Conservation (phyloP, 2,888 invertebrate species). For the Phasia obesa region DNA sequence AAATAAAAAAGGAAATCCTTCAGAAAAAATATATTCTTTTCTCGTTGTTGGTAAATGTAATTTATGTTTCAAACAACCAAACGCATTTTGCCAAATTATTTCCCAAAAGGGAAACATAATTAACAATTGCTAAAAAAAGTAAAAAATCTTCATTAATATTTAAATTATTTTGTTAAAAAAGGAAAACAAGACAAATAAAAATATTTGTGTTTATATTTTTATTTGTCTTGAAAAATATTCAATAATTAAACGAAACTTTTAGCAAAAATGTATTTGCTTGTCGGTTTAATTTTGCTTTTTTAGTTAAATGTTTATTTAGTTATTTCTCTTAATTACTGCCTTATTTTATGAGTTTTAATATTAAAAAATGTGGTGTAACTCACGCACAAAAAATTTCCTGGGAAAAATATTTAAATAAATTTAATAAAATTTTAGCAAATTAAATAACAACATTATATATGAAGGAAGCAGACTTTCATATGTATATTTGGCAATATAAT, state of each 20-base stretch:
- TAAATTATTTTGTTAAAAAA: too few species aligned
- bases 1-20: too few species aligned
- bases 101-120: too few species aligned
- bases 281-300: conserved; percentile 7
- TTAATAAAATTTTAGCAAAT: conserved; percentile 62
- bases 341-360: conserved; percentile 77
- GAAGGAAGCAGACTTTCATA: background rate
- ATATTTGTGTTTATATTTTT: too few species aligned
- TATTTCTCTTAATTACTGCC: conserved; percentile 76
- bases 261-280: conserved; percentile 43
- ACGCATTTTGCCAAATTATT: too few species aligned
- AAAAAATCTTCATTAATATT: too few species aligned
- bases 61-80: too few species aligned
- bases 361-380: conserved; percentile 54
- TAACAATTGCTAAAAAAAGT: too few species aligned
- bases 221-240: too few species aligned
- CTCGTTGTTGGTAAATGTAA: too few species aligned
- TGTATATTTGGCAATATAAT: background rate
- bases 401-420: conserved; percentile 59
- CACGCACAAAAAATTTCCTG: conserved; percentile 9
- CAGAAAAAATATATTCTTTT: too few species aligned
- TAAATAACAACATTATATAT: conserved; percentile 61
- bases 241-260: background rate
- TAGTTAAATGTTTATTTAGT: conserved; percentile 20
- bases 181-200: too few species aligned